A percentile compares a stretch with the other conserved stretches of the same genome.
Conservation (phyloP, 64 coral and sea anemone genomes). For the Montipora capricornis region DNA sequence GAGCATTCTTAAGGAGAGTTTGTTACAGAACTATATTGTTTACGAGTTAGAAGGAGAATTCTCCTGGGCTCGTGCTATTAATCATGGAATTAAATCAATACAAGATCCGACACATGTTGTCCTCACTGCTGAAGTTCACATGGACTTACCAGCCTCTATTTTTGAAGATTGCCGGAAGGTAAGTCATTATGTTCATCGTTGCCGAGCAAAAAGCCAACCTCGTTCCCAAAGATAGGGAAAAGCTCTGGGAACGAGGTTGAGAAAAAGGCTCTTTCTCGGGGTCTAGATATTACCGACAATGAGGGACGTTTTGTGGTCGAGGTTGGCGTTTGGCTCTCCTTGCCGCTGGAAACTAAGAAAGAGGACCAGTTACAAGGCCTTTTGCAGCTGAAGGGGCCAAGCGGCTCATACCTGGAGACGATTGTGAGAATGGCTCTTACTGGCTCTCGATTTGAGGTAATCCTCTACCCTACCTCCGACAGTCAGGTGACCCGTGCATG, state of each 20-base stretch:
- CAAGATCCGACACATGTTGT: slow-evolving; percentile 23
- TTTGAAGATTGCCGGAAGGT: slow-evolving; percentile 68
- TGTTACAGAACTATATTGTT: slow-evolving; percentile 24
- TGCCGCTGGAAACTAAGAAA: too few species aligned
- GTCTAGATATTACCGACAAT: not conserved
- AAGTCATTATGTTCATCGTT: not conserved
- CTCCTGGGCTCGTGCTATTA: slow-evolving; percentile 34
- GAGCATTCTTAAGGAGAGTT: slow-evolving; percentile 2
- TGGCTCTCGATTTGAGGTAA: not conserved
- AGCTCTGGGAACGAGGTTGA: too few species aligned
- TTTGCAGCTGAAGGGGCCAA: too few species aligned
- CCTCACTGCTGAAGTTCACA: slow-evolving; percentile 48
- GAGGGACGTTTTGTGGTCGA: not conserved
- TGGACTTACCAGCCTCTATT: slow-evolving; percentile 49
- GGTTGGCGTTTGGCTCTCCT: too few species aligned
- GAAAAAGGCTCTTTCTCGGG: too few species aligned
- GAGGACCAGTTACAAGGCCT: too few species aligned
- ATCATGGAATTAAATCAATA: slow-evolving; percentile 47
- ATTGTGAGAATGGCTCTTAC: too few species aligned
- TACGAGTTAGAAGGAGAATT: slow-evolving; percentile 19
- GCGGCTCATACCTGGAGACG: too few species aligned
- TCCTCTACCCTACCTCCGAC: not conserved
- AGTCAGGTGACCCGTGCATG: too few species aligned
- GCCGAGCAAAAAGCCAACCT: too few species aligned
- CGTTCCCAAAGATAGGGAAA: too few species aligned